Evolutionary conservation across 1,140 invertebrate genomes (phyloP), one percentile per base, ranked within the genome.

Genomic region (Saccostrea glomerata): DNA sequence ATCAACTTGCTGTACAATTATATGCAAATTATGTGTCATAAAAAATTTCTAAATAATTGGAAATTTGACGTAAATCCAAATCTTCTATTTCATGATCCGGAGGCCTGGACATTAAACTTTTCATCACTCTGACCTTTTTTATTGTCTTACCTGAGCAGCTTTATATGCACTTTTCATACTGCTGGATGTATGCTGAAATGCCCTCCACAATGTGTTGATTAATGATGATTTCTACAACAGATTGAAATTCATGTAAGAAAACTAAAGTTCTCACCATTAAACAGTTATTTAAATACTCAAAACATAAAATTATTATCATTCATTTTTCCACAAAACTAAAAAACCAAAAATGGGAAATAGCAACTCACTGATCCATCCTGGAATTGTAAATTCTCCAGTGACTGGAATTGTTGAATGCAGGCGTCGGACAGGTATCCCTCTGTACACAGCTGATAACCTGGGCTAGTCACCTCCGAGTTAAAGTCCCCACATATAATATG

Each of bases 401-500:
- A 54, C 89, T 93, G 92, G 60, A 94, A 87, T 20, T 87, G 83
- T 6, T 89, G 87, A 56, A 93, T 92, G 60, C 89, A 91, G 56
- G 87, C 82, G 82, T 93, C 92, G 58, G 90, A 91, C 20, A 94
- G 90, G 63, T 93, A 93, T 25, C 93, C 92, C 70, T 94, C 93
- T 23, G 88, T 87, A 17, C 90, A 90, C 13, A 94, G 89, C 84
- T 94, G 93, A 77, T 94, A 94, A 6, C 87, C 92, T 55, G 93
- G 91, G 83, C 89, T 91, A 58, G 86, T 90, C 11, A 87, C 89
- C 70, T 89, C 85, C 15, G 92, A 92, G 89, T 94, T 94, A 88
- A 94, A 94, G 86, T 94, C 94, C 17, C 94, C 94, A 91, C 92
- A 93, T 77, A 94, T 89, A 20, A 94, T 90, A 82, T 94, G 92